Evolutionary conservation across 2,888 invertebrate species (phyloP), one percentile per base, ranked within the genome.

Genomic region (Resseliella maxima): DNA sequence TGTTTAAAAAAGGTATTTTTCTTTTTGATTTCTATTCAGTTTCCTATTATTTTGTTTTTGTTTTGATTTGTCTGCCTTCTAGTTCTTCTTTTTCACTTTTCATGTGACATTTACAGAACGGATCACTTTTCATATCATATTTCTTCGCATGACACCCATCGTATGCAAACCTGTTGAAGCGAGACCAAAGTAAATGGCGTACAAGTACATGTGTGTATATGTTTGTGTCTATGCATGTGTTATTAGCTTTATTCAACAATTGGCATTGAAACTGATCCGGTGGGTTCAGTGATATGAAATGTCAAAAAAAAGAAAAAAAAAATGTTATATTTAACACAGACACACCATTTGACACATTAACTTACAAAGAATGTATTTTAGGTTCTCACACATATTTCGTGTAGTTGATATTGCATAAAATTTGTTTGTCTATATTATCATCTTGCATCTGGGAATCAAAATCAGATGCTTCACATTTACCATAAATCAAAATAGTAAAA

Each of bases 321-420:
- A 3, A n/a, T 5, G 27, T 8, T n/a, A 18, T 3, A 50, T 50
- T 50, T 50, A 12, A 18, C 50, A 50, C 50, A 21, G 12, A 31
- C 72, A 72, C 72, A 5, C 1, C 12, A 72, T 72, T 72, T 72
- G 72, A 72, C 72, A 72, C 18, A 31, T 59, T 72, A n/a, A n/a
- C n/a, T 31, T 15, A 2, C 72, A 15, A 59, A n/a, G n/a, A 12
- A 41, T 41, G 24, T 27, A 72, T 12, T 72, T 31, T 12, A 72
- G n/a, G n/a, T n/a, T n/a, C n/a, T n/a, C n/a, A 72, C 5, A 15
- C 2, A 31, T 31, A 72, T 5, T 31, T 72, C 15, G 3, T 59
- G n/a, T 59, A 24, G 24, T 72, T 12, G 15, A n/a, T 72, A 72
- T 72, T 72, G 72, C 72, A 72, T 72, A 72, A 72, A 72, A 41